Conservation (phyloP, 2,888 invertebrate species). For the Phaedon cochleariae region DNA sequence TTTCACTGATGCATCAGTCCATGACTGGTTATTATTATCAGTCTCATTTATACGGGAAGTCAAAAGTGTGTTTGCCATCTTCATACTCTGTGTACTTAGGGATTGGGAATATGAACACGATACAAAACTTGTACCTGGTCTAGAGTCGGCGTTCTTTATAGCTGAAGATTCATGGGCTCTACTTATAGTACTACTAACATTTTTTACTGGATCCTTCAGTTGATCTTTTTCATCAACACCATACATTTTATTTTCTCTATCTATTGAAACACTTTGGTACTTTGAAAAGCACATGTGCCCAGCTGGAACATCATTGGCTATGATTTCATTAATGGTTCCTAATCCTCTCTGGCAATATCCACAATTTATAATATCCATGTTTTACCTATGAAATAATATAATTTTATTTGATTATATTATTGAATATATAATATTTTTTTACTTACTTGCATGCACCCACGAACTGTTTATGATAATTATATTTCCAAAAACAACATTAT, state of each 20-base stretch:
- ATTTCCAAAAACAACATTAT: no score
- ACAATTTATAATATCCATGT: neutral
- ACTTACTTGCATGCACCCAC: no score
- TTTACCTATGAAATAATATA: neutral
- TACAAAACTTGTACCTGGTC: neutral
- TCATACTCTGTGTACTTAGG: neutral
- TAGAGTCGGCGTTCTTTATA: neutral
- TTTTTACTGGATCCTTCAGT: neutral
- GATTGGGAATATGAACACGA: no score
- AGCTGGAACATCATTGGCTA: neutral
- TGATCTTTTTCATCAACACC: neutral
- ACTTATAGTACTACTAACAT: neutral
- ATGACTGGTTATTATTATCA: neutral
- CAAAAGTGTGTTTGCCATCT: neutral
- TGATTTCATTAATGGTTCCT: neutral
- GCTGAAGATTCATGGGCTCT: neutral
- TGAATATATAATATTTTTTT: no score
- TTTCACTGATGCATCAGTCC: neutral
- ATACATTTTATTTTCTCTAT: neutral
- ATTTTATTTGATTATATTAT: no score
- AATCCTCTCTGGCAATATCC: neutral
- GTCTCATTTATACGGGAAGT: no score
- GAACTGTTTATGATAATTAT: no score
- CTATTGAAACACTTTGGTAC: neutral
- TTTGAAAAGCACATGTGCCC: neutral